Evolutionary conservation across 53 echinoderm and acorn worm genomes (phyloP).

Genomic region (Patiria pectinifera): DNA sequence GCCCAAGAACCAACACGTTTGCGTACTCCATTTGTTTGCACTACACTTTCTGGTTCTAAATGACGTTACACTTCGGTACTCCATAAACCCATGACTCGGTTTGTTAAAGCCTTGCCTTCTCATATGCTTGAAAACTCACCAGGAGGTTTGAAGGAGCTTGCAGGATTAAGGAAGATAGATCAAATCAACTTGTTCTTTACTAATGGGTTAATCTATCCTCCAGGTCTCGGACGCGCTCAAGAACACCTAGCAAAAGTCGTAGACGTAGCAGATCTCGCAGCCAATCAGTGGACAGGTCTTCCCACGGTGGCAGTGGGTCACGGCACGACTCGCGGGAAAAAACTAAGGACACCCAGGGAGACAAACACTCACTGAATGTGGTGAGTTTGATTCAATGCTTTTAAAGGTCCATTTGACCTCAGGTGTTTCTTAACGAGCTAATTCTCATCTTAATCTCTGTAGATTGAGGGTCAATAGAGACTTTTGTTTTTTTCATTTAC

Average conservation of each 20-base stretch:
- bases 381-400: not conserved
- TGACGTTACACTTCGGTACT: too few species aligned
- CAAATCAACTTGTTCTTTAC: not conserved
- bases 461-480: too few species aligned
- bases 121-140: not conserved
- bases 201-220: not conserved
- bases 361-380: not conserved
- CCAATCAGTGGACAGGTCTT: conserved; percentile 41
- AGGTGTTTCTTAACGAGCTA: too few species aligned
- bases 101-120: not conserved
- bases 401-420: too few species aligned
- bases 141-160: not conserved
- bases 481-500: too few species aligned
- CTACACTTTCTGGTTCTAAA: too few species aligned
- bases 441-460: too few species aligned
- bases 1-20: too few species aligned
- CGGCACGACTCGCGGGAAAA: conserved; percentile 49
- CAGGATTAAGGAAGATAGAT: not conserved
- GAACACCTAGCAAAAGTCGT: conserved; percentile 47
- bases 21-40: too few species aligned
- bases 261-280: conserved; percentile 42
- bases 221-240: conserved; percentile 53
- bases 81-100: not conserved
- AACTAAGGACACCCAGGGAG: not conserved
- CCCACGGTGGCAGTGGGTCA: conserved; percentile 37